These are phyloP conservation scores for Cyphomyrmex costatus DNA, from an alignment of 1,140 invertebrate genomes.

Conservation along the genomic window DNA sequence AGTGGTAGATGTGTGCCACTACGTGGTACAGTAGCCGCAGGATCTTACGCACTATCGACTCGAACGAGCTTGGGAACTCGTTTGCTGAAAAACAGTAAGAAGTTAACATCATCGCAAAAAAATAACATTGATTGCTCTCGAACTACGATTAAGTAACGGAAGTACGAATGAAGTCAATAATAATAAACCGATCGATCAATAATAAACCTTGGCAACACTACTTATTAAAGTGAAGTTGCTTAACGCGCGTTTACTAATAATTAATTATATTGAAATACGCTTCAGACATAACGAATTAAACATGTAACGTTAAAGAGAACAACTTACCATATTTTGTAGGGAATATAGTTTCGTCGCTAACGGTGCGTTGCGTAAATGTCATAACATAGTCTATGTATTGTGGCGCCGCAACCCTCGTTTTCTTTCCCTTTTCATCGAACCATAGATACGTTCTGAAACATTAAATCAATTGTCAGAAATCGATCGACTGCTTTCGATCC, in stretches of 20 bases:
- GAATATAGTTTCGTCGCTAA: slow-evolving; percentile 98
- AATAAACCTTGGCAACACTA: neutral
- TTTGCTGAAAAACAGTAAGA: slow-evolving; percentile 90
- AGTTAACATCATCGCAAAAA: neutral
- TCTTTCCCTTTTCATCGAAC: slow-evolving; percentile 99
- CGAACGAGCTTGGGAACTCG: slow-evolving; percentile 98
- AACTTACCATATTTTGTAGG: slow-evolving; percentile 98
- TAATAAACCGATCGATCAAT: neutral
- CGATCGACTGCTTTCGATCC: neutral
- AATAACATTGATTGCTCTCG: neutral
- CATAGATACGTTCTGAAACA: slow-evolving; percentile 96
- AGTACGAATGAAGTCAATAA: neutral
- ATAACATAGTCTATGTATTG: slow-evolving; percentile 99
- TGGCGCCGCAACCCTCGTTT: slow-evolving; percentile 97
- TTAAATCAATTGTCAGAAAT: slow-evolving; percentile 21
- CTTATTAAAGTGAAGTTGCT: neutral
- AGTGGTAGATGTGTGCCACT: slow-evolving; percentile 98
- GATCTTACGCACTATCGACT: slow-evolving; percentile 98
- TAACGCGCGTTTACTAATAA: neutral
- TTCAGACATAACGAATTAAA: neutral
- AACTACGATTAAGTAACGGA: neutral
- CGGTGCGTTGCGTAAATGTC: slow-evolving; percentile 98
- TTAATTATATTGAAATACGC: neutral
- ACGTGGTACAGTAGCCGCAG: slow-evolving; percentile 98
- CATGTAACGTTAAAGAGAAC: neutral